Conservation (phyloP, 2,797 vertebrate genomes). For the Sparidentex hasta region DNA sequence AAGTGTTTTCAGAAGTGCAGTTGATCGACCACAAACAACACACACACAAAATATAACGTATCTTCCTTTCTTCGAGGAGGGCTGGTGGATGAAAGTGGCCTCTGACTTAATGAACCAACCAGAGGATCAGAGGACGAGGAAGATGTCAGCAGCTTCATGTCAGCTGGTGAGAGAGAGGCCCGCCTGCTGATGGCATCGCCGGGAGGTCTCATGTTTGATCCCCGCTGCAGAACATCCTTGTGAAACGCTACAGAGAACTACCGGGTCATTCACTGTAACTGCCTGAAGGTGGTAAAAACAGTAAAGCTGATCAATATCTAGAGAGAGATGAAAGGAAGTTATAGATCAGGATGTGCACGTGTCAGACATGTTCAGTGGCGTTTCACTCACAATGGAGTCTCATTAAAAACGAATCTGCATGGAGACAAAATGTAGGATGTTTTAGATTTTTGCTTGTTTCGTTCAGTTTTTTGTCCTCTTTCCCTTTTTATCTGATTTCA, state of each 20-base stretch:
- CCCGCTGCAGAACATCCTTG: conserved; percentile 1
- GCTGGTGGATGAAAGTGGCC: not conserved
- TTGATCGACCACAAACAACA: conserved; percentile 15
- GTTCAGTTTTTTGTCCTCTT: too few relatives aligned
- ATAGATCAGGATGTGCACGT: not conserved
- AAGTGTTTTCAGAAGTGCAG: conserved; percentile 5
- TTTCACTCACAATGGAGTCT: conserved; percentile 20
- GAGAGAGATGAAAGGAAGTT: not conserved
- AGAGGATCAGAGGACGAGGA: conserved; percentile 24
- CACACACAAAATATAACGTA: conserved; percentile 8
- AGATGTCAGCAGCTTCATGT: conserved; percentile 16
- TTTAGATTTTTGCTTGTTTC: not conserved
- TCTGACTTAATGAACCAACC: not conserved
- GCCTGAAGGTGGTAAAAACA: conserved; percentile 20
- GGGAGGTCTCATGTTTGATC: conserved; percentile 35
- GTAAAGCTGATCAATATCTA: not conserved
- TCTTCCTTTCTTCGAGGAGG: not conserved
- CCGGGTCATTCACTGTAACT: conserved; percentile 15
- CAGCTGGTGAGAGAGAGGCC: conserved; percentile 31
- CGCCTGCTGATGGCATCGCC: conserved; percentile 7
- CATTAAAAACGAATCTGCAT: conserved; percentile 7
- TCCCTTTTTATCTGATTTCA: not conserved
- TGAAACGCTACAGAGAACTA: conserved; percentile 21
- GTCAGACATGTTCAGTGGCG: not conserved
- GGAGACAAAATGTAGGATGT: not conserved